Evolutionary conservation across 2,113 vertebrate species (phyloP), one percentile per base, ranked within the genome.

Genomic region (Oncorhynchus tshawytscha): DNA sequence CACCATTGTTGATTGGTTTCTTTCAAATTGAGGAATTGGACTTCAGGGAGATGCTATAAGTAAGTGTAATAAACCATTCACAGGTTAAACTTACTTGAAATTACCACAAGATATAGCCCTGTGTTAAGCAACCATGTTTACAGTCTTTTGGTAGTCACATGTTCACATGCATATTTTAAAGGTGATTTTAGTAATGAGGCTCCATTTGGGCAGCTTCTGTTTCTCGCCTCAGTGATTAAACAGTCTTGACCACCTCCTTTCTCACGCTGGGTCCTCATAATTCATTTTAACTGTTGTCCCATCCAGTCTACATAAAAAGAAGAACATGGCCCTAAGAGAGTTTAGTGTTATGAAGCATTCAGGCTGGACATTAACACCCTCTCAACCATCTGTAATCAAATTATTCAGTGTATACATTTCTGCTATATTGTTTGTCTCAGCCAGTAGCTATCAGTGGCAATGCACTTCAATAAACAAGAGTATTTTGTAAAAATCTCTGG

Each of bases 211-310:
- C 60, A 66, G 60, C 22, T 49, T 67, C 25, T 16, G 4, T 31
- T 51, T 54, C 45, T 27, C 9, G 9, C 39, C 39, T 45, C 9
- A 12, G 39, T 45, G 16, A 68, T 34, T 68, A 5, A 31, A 45
- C 67, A 31, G 31, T 39, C 16, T 68, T 68, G 31, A 68, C 29
- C 67, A 31, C 31, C 16, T 11, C 67, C 9, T 45, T 62, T 34
- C 57, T 65, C 18, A 15, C 27, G 20, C 15, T 4, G 48, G 34
- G 22, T 57, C 69, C 22, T 71, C 27, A 54, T 65, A 64, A 76
- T 79, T 82, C 31, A 72, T 72, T 78, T 29, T 76, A 76, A 78
- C 20, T 16, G 60, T 25, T 79, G 64, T 59, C 70, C 72, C 51
- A 74, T 65, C 16, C 27, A 59, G 67, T 74, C 59, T 69, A 34